Evolutionary conservation across 2,113 vertebrate genomes (phyloP).

Genomic region (Antidorcas marsupialis): DNA sequence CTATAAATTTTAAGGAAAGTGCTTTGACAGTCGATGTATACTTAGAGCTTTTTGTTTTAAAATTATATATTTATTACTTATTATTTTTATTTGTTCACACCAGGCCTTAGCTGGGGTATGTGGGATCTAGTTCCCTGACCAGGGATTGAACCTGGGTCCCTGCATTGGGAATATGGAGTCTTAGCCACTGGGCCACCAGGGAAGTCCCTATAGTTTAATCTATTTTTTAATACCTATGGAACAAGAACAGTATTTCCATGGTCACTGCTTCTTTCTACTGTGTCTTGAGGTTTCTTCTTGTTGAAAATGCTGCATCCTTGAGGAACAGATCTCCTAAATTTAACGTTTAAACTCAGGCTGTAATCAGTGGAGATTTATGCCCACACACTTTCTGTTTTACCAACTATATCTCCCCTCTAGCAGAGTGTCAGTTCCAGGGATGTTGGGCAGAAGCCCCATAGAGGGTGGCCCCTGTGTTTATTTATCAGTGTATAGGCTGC

Average conservation of each 20-base stretch:
- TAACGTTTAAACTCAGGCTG: conserved; percentile 27
- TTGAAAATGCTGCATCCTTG: conserved; percentile 4
- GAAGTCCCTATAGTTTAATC: background rate
- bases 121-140: background rate
- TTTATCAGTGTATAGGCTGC: conserved; percentile 67
- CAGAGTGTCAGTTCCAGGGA: conserved; percentile 25
- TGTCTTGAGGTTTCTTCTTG: background rate
- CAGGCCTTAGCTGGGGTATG: background rate
- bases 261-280: background rate
- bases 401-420: conserved; percentile 47
- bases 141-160: background rate
- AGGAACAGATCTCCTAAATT: conserved; percentile 24
- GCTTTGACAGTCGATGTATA: background rate
- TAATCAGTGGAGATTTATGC: conserved; percentile 60
- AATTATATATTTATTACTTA: background rate
- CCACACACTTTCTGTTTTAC: conserved; percentile 52
- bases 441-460: conserved; percentile 46
- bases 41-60: background rate
- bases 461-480: conserved; percentile 56
- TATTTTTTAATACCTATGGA: background rate
- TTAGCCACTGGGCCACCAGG: background rate
- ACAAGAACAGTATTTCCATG: background rate
- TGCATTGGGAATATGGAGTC: background rate
- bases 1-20: background rate
- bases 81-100: background rate